Percentiles rank a stretch among this genome's conserved stretches.
These are phyloP conservation scores for Clunio marinus DNA, from an alignment of 2,888 invertebrate genomes.

Conservation along the genomic window DNA sequence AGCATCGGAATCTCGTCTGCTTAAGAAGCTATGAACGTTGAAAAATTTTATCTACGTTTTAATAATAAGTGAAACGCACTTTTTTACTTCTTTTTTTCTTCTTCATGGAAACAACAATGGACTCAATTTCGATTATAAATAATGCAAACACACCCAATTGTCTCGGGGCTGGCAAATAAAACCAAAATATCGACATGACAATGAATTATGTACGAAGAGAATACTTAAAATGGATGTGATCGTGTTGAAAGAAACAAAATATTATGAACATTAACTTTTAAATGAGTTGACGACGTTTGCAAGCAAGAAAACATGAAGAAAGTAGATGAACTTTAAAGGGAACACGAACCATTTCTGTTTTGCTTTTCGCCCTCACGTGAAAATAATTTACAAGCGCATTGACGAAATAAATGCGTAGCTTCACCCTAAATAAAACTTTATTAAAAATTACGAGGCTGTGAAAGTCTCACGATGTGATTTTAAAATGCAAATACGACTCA, in stretches of 20 bases:
- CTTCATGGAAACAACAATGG: slow-evolving; percentile 25
- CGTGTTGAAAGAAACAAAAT: no score
- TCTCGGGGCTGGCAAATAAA: neutral
- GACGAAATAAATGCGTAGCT: no score
- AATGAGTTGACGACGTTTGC: no score
- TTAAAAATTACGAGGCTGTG: slow-evolving; percentile 11
- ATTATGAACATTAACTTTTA: no score
- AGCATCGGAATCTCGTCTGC: neutral
- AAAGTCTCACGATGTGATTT: slow-evolving; percentile 18
- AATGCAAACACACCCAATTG: slow-evolving; percentile 24
- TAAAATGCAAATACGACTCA: slow-evolving; percentile 19
- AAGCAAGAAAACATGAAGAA: no score
- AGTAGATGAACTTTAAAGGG: no score
- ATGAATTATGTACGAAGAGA: neutral
- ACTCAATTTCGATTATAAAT: slow-evolving; percentile 31
- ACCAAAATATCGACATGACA: neutral
- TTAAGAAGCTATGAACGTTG: neutral
- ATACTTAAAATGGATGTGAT: neutral
- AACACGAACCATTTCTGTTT: no score
- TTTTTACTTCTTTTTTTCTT: no score
- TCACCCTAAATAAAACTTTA: neutral
- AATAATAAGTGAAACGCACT: slow-evolving; percentile 20
- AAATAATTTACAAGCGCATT: no score
- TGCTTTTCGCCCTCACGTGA: no score
- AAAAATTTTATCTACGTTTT: neutral